phyloP scores from a whole-genome alignment of 1,140 invertebrate genomes.

The Diachasma alloeum region DNA sequence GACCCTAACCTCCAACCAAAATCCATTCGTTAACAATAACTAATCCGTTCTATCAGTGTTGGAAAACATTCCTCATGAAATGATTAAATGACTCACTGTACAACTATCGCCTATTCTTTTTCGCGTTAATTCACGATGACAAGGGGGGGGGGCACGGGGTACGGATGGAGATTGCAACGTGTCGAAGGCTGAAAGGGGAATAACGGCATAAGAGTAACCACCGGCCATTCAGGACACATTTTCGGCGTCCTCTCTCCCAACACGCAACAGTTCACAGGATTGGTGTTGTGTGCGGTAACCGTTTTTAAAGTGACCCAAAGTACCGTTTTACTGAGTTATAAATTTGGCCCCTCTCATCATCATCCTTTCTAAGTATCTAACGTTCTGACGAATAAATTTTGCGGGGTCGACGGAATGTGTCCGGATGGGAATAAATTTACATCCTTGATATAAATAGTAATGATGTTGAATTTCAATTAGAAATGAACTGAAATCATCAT shows the following conservation, averaged over 20 bases:
- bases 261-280: conserved; percentile 1
- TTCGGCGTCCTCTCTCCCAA: background rate
- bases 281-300: background rate
- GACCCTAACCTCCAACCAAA: no score
- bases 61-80: no score
- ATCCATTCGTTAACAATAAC: no score
- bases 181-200: background rate
- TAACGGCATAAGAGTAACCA: background rate
- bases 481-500: no score
- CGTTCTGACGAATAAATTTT: conserved; percentile 3
- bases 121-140: background rate
- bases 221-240: conserved; percentile 12
- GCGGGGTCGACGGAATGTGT: background rate
- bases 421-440: background rate
- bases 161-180: background rate
- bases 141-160: background rate
- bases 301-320: conserved; percentile 14
- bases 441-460: background rate
- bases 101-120: background rate
- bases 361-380: conserved; percentile 6
- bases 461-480: background rate
- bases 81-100: no score
- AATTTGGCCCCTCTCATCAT: background rate
- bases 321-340: conserved; percentile 11
- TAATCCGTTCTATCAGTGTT: no score